phyloP scores from a whole-genome alignment of 2,797 vertebrate genomes.

The Anas georgica region DNA sequence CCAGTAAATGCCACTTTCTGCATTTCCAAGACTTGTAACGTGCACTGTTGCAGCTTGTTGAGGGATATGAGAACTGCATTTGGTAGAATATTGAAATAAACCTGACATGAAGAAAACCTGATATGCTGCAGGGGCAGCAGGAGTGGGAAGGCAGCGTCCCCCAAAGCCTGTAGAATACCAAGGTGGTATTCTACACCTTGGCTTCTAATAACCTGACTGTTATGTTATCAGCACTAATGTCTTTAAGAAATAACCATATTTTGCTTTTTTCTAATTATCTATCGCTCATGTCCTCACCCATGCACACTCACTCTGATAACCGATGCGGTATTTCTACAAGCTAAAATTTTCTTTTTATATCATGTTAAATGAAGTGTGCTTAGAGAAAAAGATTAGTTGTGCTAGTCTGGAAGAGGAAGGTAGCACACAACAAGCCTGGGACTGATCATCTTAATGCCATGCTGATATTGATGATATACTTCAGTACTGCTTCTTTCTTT shows the following conservation, averaged over 20 bases:
- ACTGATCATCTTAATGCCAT: neutral
- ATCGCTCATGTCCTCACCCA: neutral
- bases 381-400: neutral
- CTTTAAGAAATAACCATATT: neutral
- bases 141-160: rapidly evolving
- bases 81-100: neutral
- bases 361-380: neutral
- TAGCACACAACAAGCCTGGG: neutral
- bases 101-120: rapidly evolving
- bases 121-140: neutral
- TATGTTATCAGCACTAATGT: neutral
- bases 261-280: neutral
- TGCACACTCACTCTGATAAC: neutral
- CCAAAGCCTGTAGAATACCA: neutral
- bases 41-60: neutral
- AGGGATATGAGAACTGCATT: neutral
- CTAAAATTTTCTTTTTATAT: neutral
- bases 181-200: neutral
- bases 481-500: conserved; percentile 39
- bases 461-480: neutral
- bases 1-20: neutral
- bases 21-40: neutral
- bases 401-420: neutral
- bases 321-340: neutral
- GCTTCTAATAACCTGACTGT: neutral